Conservation (phyloP, 2,888 invertebrate genomes). For the Drosophila anomelani region DNA sequence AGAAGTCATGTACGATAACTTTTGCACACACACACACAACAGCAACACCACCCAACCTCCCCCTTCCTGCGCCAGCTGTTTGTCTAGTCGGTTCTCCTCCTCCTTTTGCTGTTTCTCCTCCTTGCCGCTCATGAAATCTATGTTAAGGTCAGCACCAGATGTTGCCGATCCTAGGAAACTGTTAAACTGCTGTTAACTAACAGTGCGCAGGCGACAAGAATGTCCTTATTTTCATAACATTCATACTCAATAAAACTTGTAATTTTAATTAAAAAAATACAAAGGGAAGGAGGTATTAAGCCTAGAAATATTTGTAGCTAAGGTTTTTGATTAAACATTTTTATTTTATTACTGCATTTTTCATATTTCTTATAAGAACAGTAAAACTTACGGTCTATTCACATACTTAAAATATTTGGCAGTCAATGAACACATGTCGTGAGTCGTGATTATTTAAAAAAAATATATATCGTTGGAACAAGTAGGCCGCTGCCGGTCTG, state of each 20-base stretch:
- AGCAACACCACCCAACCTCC: neutral
- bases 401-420: neutral
- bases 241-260: too few relatives aligned
- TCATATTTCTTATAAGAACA: too few relatives aligned
- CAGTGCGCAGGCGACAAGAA: slow-evolving; percentile 6
- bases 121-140: slow-evolving; percentile 16
- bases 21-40: neutral
- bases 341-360: too few relatives aligned
- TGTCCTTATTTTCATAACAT: neutral
- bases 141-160: slow-evolving; percentile 27
- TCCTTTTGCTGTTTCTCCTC: slow-evolving; percentile 1
- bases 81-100: slow-evolving; percentile 2
- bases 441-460: neutral
- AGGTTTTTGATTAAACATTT: too few relatives aligned
- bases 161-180: slow-evolving; percentile 18
- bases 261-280: neutral
- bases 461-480: neutral
- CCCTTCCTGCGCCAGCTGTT: neutral
- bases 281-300: too few relatives aligned
- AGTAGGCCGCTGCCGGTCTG: neutral
- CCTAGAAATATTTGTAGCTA: too few relatives aligned
- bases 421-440: neutral
- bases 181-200: slow-evolving; percentile 4
- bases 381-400: neutral
- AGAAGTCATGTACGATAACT: slow-evolving; percentile 46